Evolutionary conservation across 1,140 invertebrate genomes (phyloP), one percentile per base, ranked within the genome.

Genomic region (Grapholita molesta): DNA sequence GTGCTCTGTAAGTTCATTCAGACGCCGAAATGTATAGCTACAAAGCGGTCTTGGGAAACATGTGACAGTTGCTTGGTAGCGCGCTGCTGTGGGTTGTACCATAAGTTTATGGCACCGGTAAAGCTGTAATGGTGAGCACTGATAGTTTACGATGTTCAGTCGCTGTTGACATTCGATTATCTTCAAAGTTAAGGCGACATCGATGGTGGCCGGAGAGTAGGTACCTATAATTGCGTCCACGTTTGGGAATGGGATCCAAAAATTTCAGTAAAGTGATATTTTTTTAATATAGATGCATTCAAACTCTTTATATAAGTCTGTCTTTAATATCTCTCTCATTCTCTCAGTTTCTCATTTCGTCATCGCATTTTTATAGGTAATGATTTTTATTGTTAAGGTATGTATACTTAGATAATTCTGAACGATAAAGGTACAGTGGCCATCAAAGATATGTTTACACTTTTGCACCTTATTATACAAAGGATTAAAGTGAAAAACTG

Each of bases 151-250:
- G 64, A 33, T 21, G 21, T 23, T 35, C 55, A 15, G 55, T 61
- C 25, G 25, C 28, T 61, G 55, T 61, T 61, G 55, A 61, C 55
- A 61, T 61, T 61, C 55, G 55, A 61, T 61, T 28, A 15, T 30
- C 18, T 61, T 30, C 55, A 61, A 61, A 61, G 55, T 28, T 28
- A 30, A 12, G n/a, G 53, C 23, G 18, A 7, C 42, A 8, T 48
- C 42, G 42, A 48, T 21, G 42, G 42, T 48, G 42, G 42, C 15
- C 42, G 15, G n/a, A 38, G n/a, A 15, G 35, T 38, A 38, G 2
- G 9, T 38, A 0, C 11, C n/a, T n/a, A n/a, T n/a, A n/a, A n/a
- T n/a, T n/a, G n/a, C n/a, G n/a, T n/a, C n/a, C n/a, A n/a, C n/a
- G n/a, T 38, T 38, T 38, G n/a, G 0, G 35, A n/a, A n/a, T 12